Evolutionary conservation across 2,888 invertebrate genomes (phyloP).

Genomic region (Odontomyia ornata): DNA sequence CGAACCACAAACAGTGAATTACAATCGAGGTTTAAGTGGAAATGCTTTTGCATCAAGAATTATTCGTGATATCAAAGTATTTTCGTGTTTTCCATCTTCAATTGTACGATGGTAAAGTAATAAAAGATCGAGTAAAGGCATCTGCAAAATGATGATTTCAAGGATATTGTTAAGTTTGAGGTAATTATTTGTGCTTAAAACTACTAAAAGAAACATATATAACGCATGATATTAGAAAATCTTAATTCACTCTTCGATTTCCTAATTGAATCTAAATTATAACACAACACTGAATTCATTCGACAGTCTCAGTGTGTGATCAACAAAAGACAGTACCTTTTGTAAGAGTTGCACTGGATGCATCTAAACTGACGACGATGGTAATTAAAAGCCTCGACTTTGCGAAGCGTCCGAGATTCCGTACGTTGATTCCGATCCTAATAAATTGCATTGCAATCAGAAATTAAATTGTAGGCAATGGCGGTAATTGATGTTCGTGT

Average conservation of each 20-base stretch:
- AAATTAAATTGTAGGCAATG: slow-evolving; percentile 36
- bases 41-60: not conserved
- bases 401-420: not conserved
- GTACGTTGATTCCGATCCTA: slow-evolving; percentile 10
- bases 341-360: not conserved
- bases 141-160: no score
- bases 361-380: slow-evolving; percentile 22
- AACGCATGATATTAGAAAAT: no score
- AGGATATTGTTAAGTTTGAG: not conserved
- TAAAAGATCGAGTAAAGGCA: not conserved
- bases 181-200: no score
- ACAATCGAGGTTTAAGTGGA: not conserved
- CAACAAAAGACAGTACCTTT: not conserved
- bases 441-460: slow-evolving; percentile 37
- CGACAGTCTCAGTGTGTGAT: not conserved
- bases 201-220: no score
- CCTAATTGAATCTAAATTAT: no score
- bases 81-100: not conserved
- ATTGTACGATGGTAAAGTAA: not conserved
- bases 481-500: slow-evolving; percentile 35
- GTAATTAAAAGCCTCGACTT: slow-evolving; percentile 22
- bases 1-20: slow-evolving; percentile 6
- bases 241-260: no score
- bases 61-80: not conserved
- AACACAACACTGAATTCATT: not conserved